A percentile compares a stretch with the other conserved stretches of the same genome.
Evolutionary conservation across 1,140 invertebrate species (phyloP).

Genomic region (Oryctes rhinoceros): DNA sequence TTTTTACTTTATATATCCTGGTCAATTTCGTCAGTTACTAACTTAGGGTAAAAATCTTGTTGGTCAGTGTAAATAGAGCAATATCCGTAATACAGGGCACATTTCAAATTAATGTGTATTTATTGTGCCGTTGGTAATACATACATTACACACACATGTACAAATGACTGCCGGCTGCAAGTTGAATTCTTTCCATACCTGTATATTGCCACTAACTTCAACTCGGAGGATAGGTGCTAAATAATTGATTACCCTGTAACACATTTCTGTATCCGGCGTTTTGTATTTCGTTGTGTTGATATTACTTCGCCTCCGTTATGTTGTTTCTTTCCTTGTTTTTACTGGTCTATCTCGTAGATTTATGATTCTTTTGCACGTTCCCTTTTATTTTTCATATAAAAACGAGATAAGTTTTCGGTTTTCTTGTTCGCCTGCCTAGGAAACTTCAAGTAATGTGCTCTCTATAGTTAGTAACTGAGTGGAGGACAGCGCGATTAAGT

Average conservation of each 20-base stretch:
- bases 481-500: neutral
- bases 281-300: conserved; percentile 21
- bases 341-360: conserved; percentile 1
- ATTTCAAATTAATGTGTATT: too few relatives aligned
- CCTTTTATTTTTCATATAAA: conserved; percentile 31
- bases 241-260: conserved; percentile 29
- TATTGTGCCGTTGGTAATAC: too few relatives aligned
- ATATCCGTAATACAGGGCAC: too few relatives aligned
- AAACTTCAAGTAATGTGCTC: neutral
- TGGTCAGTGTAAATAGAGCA: too few relatives aligned
- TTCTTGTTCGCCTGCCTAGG: neutral
- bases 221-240: conserved; percentile 10
- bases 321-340: conserved; percentile 9
- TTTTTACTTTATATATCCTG: too few relatives aligned
- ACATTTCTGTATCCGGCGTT: conserved; percentile 28
- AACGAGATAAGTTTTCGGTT: conserved; percentile 9
- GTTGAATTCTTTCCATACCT: too few relatives aligned
- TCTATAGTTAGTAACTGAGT: conserved; percentile 12
- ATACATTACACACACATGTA: too few relatives aligned
- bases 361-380: conserved; percentile 27
- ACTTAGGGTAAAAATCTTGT: too few relatives aligned
- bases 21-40: too few relatives aligned
- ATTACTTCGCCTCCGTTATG: neutral
- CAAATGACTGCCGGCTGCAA: too few relatives aligned
- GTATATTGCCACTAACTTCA: conserved; percentile 12